Base-by-base conservation (phyloP, 2,113 vertebrate species). In the Sclerurus mexicanus region DNA sequence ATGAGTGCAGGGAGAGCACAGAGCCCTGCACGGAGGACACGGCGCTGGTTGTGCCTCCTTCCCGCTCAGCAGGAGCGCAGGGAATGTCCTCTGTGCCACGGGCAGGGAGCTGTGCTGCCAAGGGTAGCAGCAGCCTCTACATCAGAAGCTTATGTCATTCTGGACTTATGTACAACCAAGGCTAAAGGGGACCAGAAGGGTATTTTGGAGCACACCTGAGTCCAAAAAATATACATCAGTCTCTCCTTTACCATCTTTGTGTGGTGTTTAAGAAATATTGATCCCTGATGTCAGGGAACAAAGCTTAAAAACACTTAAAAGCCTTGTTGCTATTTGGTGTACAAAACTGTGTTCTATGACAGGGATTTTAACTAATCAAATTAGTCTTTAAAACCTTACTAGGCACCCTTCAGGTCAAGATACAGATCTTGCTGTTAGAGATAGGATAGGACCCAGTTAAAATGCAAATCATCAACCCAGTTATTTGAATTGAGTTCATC, bases 81-180 rank as follows among this genome's bases (percentile, higher is more conserved):
- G 83, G 76, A 55, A 50, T 40, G 67, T 77, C 59, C 85, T 66
- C 59, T 20, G 35, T 2, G 53, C 20, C 0, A 0, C 2, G 28
- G 11, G 47, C 19, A 4, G 25, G 53, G 77, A 94, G 39, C 89
- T 77, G 20, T 60, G 3, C 77, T 83, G 21, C 81, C 73, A 40
- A 67, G 88, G 68, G 42, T 22, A 52, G 84, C 35, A 96, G 78
- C 33, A 33, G 47, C 89, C 96, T 78, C 78, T 77, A 72, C 84
- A 69, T 74, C 86, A 96, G 85, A 83, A 71, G 46, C 50, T 63
- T 72, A 27, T 68, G 77, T 80, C 89, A 79, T 63, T 72, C 73
- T 81, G 73, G 71, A 78, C 17, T 40, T 33, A 37, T 6, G 46
- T 58, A 76, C 85, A 77, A 82, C 42, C 31, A 49, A 15, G 47